These are phyloP conservation scores for Coelopa pilipes DNA, from an alignment of 2,888 invertebrate species.

Conservation along the genomic window DNA sequence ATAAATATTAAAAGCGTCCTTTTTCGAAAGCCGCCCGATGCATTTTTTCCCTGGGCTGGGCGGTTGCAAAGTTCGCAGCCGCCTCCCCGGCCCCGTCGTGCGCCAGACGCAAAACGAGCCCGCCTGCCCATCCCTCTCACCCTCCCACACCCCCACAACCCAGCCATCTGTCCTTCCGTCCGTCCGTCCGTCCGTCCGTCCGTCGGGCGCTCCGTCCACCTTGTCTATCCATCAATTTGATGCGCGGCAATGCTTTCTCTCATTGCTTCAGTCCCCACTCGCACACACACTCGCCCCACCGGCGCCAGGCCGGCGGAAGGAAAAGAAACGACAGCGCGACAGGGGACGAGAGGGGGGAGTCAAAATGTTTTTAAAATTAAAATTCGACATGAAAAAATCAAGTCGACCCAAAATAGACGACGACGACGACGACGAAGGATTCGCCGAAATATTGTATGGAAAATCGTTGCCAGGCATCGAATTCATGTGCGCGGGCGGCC, in stretches of 20 bases:
- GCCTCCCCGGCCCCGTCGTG: no score
- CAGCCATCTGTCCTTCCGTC: background rate
- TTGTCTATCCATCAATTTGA: constrained; percentile 27
- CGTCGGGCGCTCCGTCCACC: constrained; percentile 1
- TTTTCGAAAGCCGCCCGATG: no score
- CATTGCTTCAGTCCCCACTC: background rate
- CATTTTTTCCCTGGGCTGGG: no score
- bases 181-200: background rate
- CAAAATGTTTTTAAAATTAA: constrained; percentile 1
- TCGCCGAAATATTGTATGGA: constrained; percentile 5
- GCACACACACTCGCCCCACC: background rate
- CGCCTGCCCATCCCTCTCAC: no score
- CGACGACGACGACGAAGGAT: background rate
- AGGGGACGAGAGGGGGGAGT: background rate
- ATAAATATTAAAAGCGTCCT: no score
- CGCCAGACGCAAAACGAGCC: no score
- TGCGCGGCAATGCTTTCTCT: background rate
- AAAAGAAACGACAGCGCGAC: background rate
- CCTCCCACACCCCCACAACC: background rate
- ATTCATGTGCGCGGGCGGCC: constrained; percentile 11
- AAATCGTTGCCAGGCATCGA: constrained; percentile 29
- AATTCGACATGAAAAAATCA: background rate
- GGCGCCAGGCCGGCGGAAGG: no score
- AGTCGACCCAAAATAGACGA: no score
- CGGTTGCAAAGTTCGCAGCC: no score